Conservation (phyloP, 2,113 vertebrate species). For the Morone chrysops region DNA sequence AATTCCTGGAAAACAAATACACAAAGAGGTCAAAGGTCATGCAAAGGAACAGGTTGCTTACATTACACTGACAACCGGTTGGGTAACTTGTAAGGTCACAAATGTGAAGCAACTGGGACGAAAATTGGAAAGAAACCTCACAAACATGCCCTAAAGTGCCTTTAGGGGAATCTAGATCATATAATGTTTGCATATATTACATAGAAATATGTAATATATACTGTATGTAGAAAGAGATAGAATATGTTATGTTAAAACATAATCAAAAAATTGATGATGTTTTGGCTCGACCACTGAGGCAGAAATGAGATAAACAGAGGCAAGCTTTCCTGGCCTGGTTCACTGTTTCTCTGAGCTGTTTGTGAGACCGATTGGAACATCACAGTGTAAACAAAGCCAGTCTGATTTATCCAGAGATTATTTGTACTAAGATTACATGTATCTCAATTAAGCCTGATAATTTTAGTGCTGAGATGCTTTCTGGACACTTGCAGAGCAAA, state of each 20-base stretch:
- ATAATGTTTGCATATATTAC: background rate
- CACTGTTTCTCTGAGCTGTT: slow-evolving; percentile 10
- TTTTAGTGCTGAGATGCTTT: background rate
- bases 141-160: background rate
- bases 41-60: background rate
- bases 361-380: slow-evolving; percentile 27
- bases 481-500: background rate
- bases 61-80: background rate
- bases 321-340: slow-evolving; percentile 40
- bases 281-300: background rate
- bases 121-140: background rate
- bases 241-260: background rate
- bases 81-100: background rate
- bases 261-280: background rate
- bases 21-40: slow-evolving; percentile 18
- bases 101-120: background rate
- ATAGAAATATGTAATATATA: background rate
- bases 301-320: slow-evolving; percentile 35
- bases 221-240: background rate
- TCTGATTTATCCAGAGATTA: slow-evolving; percentile 33
- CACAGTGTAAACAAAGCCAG: slow-evolving; percentile 31
- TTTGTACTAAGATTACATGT: slow-evolving; percentile 27
- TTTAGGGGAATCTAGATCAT: background rate
- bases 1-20: slow-evolving; percentile 87
- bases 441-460: slow-evolving; percentile 1